phyloP scores from a whole-genome alignment of 2,113 vertebrate genomes.

The Toxotes jaculatrix region DNA sequence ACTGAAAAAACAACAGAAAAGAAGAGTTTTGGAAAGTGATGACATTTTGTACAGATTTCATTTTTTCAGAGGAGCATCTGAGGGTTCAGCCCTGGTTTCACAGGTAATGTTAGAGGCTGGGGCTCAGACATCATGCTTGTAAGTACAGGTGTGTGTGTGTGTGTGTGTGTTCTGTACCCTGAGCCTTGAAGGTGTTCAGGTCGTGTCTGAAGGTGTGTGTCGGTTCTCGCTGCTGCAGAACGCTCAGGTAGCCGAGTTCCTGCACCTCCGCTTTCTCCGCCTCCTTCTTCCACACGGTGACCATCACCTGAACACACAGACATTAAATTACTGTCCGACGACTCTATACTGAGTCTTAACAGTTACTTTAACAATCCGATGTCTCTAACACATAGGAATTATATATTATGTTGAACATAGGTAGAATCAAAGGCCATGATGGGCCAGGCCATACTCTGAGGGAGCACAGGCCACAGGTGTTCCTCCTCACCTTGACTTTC shows the following conservation, averaged over 20 bases:
- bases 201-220: slow-evolving; percentile 90
- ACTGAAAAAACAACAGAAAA: no score
- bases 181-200: slow-evolving; percentile 92
- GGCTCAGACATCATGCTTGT: not conserved
- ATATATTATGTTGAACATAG: no score
- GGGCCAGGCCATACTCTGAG: no score
- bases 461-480: no score
- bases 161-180: slow-evolving; percentile 80
- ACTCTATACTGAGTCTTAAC: not conserved
- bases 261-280: slow-evolving; percentile 88
- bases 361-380: not conserved
- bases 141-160: not conserved
- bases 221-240: slow-evolving; percentile 89
- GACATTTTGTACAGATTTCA: no score
- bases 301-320: slow-evolving; percentile 86
- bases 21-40: no score
- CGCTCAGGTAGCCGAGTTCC: slow-evolving; percentile 89
- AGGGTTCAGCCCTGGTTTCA: no score
- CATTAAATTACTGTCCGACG: not conserved
- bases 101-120: no score
- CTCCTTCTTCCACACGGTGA: slow-evolving; percentile 91
- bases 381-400: not conserved
- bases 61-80: no score
- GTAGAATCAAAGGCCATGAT: no score
- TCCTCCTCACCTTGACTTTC: slow-evolving; percentile 89